A percentile compares a stretch with the other conserved stretches of the same genome.
These are phyloP conservation scores for Pseudochirops cupreus DNA, from an alignment of 2,797 vertebrate genomes.

Conservation along the genomic window DNA sequence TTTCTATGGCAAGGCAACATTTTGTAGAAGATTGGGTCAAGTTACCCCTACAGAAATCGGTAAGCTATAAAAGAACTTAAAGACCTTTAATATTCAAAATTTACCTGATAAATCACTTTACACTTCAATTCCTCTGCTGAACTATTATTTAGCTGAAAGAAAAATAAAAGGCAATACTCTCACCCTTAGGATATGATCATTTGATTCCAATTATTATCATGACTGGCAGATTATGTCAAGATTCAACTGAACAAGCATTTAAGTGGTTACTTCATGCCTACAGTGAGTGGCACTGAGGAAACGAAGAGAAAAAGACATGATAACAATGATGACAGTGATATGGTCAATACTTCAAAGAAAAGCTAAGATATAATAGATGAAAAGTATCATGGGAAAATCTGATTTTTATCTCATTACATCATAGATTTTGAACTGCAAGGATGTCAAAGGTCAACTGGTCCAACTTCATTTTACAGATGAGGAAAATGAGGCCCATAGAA, in stretches of 20 bases:
- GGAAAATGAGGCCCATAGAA: background rate
- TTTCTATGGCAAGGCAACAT: slow-evolving; percentile 18
- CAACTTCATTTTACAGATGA: background rate
- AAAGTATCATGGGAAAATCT: background rate
- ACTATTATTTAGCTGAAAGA: background rate
- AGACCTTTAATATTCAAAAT: slow-evolving; percentile 21
- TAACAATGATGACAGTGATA: too few relatives aligned
- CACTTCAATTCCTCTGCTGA: background rate
- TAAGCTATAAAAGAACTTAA: slow-evolving; percentile 19
- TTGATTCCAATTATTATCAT: background rate
- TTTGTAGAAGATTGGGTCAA: background rate
- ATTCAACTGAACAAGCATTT: background rate
- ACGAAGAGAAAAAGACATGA: background rate
- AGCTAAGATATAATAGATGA: background rate
- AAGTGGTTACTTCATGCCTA: too few relatives aligned
- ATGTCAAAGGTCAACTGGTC: background rate
- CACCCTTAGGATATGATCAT: background rate
- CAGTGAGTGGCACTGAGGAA: too few relatives aligned
- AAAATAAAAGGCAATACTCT: background rate
- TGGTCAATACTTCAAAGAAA: background rate
- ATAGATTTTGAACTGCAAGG: background rate
- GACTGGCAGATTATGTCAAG: background rate
- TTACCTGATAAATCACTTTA: slow-evolving; percentile 24
- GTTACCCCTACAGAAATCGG: slow-evolving; percentile 14
- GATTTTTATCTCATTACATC: too few relatives aligned